Percentiles rank a stretch among this genome's conserved stretches.
These are phyloP conservation scores for Polypterus bichir DNA, from an alignment of 2,113 vertebrate species.

Conservation along the genomic window DNA sequence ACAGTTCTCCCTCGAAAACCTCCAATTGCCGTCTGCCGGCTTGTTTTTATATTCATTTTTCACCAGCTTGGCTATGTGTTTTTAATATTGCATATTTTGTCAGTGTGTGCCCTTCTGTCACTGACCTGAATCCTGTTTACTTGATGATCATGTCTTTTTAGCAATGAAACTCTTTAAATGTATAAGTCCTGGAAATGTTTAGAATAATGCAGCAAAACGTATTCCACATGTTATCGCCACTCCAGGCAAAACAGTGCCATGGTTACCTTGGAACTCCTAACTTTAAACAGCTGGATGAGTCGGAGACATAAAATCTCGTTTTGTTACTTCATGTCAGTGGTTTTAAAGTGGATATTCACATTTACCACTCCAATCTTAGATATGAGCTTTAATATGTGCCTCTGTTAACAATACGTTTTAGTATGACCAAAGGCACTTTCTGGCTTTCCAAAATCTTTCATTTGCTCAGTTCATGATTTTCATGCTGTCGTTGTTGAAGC, in stretches of 20 bases:
- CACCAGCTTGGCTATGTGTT: not conserved
- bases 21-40: too few relatives aligned
- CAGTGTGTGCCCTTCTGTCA: slow-evolving; percentile 60
- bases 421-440: too few relatives aligned
- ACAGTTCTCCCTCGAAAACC: too few relatives aligned
- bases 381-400: too few relatives aligned
- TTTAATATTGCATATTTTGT: slow-evolving; percentile 21
- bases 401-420: too few relatives aligned
- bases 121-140: slow-evolving; percentile 66
- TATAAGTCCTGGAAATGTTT: slow-evolving; percentile 42
- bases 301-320: slow-evolving; percentile 20
- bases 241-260: slow-evolving; percentile 57
- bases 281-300: slow-evolving; percentile 69
- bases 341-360: too few relatives aligned
- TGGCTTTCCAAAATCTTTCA: too few relatives aligned
- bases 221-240: slow-evolving; percentile 63
- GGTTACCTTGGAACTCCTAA: slow-evolving; percentile 70
- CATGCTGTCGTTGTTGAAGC: too few relatives aligned
- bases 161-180: slow-evolving; percentile 58
- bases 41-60: too few relatives aligned
- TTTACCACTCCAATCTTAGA: too few relatives aligned
- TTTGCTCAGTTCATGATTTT: too few relatives aligned
- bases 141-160: slow-evolving; percentile 53
- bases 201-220: slow-evolving; percentile 58
- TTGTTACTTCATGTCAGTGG: too few relatives aligned